phyloP scores from a whole-genome alignment of 2,888 invertebrate species.

The Linhomoeus sp. region DNA sequence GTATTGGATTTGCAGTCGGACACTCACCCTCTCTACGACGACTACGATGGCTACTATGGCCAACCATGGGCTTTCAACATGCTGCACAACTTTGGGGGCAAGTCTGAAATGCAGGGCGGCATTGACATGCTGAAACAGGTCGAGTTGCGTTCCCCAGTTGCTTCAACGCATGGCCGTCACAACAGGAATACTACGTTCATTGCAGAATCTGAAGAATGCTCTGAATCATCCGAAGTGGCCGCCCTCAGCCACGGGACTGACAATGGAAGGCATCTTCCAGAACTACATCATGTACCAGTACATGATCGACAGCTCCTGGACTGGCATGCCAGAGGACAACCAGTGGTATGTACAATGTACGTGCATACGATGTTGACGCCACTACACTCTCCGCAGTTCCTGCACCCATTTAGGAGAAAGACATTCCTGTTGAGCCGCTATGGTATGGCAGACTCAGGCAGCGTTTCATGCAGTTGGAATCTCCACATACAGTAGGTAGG shows the following conservation, averaged over 20 bases:
- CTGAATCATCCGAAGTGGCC: not conserved
- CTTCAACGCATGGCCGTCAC: not conserved
- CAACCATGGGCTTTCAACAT: slow-evolving; percentile 93
- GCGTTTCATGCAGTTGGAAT: too few relatives aligned
- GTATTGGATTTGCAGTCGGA: slow-evolving; percentile 74
- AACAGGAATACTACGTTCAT: too few relatives aligned
- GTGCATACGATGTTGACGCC: too few relatives aligned
- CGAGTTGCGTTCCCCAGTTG: too few relatives aligned
- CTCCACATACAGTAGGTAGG: too few relatives aligned
- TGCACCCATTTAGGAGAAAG: too few relatives aligned
- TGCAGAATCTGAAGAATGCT: too few relatives aligned
- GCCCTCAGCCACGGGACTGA: slow-evolving; percentile 58
- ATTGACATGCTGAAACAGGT: not conserved
- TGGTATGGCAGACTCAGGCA: too few relatives aligned
- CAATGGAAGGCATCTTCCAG: slow-evolving; percentile 84
- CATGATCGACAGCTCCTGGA: slow-evolving; percentile 61
- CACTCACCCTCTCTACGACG: slow-evolving; percentile 51
- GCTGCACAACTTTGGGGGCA: slow-evolving; percentile 63
- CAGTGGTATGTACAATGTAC: too few relatives aligned
- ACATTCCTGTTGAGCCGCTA: too few relatives aligned
- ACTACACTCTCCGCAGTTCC: too few relatives aligned
- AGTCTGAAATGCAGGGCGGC: not conserved
- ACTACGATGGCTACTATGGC: slow-evolving; percentile 54
- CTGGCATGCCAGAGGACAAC: not conserved
- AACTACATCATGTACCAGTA: slow-evolving; percentile 81